A percentile compares a stretch with the other conserved stretches of the same genome.
phyloP scores from a whole-genome alignment of 2,113 vertebrate genomes.

The Empidonax traillii region DNA sequence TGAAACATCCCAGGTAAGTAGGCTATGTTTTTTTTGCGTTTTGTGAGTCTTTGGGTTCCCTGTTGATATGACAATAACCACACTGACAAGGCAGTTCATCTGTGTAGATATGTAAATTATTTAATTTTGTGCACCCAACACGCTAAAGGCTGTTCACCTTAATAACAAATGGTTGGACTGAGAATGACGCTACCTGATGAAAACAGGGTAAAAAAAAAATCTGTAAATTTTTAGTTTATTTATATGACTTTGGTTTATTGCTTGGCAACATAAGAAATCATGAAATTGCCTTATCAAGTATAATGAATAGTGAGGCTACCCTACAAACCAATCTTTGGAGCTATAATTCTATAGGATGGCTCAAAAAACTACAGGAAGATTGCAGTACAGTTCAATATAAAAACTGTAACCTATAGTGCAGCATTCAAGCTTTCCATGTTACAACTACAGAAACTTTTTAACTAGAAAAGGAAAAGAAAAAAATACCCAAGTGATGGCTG shows the following conservation, averaged over 20 bases:
- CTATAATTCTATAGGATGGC: not conserved
- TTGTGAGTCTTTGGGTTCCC: not conserved
- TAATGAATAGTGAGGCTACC: not conserved
- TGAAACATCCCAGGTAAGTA: conserved; percentile 67
- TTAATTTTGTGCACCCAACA: not conserved
- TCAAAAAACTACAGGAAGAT: not conserved
- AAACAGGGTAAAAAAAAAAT: not conserved
- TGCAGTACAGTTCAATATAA: not conserved
- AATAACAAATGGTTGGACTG: not conserved
- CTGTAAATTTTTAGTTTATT: not conserved
- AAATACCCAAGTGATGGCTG: not conserved
- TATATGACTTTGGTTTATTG: not conserved
- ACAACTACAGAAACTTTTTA: not conserved
- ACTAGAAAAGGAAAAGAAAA: not conserved
- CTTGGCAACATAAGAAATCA: not conserved
- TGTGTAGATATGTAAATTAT: not conserved
- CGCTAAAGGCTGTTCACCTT: not conserved
- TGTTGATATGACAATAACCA: not conserved
- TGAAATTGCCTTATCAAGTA: not conserved
- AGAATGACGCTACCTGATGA: not conserved
- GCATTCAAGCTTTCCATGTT: not conserved
- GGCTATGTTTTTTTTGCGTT: not conserved
- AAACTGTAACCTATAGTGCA: not conserved
- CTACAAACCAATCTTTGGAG: not conserved
- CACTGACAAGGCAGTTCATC: not conserved